phyloP scores from a whole-genome alignment of 1,140 invertebrate genomes.

The Stegodyphus dumicola region DNA sequence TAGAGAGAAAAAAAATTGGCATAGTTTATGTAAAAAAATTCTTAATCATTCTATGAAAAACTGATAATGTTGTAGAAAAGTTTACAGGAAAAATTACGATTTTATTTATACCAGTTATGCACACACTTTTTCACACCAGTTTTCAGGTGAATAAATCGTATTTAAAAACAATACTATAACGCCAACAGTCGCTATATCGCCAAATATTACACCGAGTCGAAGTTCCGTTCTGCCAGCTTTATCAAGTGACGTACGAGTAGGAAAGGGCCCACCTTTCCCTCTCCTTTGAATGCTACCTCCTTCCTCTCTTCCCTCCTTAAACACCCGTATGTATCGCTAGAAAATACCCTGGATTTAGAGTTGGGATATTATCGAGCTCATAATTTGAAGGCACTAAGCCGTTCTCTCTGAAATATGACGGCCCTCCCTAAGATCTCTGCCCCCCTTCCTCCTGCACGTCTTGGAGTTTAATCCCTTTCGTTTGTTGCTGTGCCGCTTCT shows the following conservation, averaged over 20 bases:
- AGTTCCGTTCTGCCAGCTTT: constrained; percentile 28
- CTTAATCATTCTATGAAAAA: too few species aligned
- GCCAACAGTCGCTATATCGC: not conserved
- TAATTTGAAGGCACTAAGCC: constrained; percentile 52
- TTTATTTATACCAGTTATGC: not conserved
- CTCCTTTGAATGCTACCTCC: constrained; percentile 13
- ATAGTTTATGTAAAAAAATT: too few species aligned
- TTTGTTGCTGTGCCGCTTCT: constrained; percentile 9
- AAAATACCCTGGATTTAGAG: constrained; percentile 53
- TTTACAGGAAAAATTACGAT: too few species aligned
- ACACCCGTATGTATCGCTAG: constrained; percentile 15
- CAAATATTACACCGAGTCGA: constrained; percentile 10
- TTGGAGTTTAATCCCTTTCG: constrained; percentile 48
- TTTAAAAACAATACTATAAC: too few species aligned
- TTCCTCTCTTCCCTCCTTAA: not conserved
- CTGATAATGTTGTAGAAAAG: too few species aligned
- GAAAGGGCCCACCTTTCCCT: constrained; percentile 1
- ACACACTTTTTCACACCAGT: constrained; percentile 2
- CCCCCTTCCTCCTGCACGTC: constrained; percentile 21
- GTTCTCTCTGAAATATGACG: constrained; percentile 41
- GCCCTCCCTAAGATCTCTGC: not conserved
- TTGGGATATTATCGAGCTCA: constrained; percentile 56
- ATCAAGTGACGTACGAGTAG: constrained; percentile 15
- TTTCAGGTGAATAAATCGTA: too few species aligned
- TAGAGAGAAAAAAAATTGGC: too few species aligned